Conservation (phyloP, 2,888 invertebrate genomes). For the Tenthredo scrophulariae region DNA sequence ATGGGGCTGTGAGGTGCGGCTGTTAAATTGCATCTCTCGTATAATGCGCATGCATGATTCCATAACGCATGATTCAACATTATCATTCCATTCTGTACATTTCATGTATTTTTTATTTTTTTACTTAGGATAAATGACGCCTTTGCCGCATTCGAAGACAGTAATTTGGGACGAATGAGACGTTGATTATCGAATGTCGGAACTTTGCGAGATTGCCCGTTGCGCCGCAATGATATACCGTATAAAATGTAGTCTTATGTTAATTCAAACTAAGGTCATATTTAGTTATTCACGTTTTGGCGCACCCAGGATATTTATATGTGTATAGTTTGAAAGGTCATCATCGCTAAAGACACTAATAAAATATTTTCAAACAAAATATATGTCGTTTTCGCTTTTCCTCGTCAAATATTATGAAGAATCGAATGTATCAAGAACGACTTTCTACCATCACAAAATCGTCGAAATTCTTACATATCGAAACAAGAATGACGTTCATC, state of each 20-base stretch:
- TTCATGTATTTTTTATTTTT: not conserved
- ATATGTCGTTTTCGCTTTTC: not conserved
- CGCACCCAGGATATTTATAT: slow-evolving; percentile 41
- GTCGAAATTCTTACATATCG: not conserved
- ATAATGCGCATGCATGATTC: not conserved
- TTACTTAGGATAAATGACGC: slow-evolving; percentile 33
- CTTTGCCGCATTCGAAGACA: slow-evolving; percentile 29
- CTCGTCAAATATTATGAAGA: too few relatives aligned
- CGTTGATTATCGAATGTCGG: slow-evolving; percentile 27
- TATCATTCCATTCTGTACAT: slow-evolving; percentile 19
- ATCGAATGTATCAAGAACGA: too few relatives aligned
- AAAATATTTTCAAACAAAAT: not conserved
- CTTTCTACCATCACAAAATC: not conserved
- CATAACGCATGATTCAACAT: not conserved
- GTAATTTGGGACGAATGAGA: slow-evolving; percentile 28
- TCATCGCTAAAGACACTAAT: not conserved
- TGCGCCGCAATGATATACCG: slow-evolving; percentile 2
- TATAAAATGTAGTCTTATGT: slow-evolving; percentile 32
- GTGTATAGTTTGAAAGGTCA: not conserved
- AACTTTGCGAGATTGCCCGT: slow-evolving; percentile 3
- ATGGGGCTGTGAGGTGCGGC: not conserved
- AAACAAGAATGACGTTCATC: not conserved
- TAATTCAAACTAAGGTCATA: slow-evolving; percentile 27
- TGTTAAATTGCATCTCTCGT: slow-evolving; percentile 31
- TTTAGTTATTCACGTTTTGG: slow-evolving; percentile 49